Evolutionary conservation across 2,888 invertebrate species (phyloP).

Genomic region (Dasysyrphus albostriatus): DNA sequence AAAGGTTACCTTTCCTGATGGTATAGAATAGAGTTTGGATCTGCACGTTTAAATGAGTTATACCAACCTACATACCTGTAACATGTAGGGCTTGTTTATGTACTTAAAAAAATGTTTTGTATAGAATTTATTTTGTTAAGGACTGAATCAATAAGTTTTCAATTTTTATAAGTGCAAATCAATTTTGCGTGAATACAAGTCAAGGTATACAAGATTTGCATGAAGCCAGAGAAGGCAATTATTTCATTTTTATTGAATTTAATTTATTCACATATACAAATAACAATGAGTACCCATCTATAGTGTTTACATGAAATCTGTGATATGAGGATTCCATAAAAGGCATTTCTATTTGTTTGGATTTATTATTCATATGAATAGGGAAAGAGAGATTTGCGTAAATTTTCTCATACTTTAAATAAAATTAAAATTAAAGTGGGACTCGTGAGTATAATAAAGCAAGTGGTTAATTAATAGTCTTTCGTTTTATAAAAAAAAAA

Average conservation of each 20-base stretch:
- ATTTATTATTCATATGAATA: too few species aligned
- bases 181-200: constrained; percentile 38
- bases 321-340: too few species aligned
- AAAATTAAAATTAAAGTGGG: too few species aligned
- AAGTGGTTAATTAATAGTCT: too few species aligned
- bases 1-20: not conserved
- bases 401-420: too few species aligned
- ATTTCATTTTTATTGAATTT: constrained; percentile 16
- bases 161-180: constrained; percentile 69
- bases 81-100: not conserved
- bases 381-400: too few species aligned
- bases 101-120: not conserved
- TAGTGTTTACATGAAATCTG: too few species aligned
- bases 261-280: not conserved
- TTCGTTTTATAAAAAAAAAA: too few species aligned
- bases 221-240: constrained; percentile 1
- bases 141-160: constrained; percentile 63
- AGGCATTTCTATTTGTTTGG: too few species aligned
- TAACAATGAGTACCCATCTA: too few species aligned
- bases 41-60: constrained; percentile 5
- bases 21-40: not conserved
- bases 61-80: not conserved
- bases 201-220: not conserved
- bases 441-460: too few species aligned
- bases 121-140: constrained; percentile 5